Base-by-base conservation (phyloP, 2,888 invertebrate genomes). In the Idaea biselata region DNA sequence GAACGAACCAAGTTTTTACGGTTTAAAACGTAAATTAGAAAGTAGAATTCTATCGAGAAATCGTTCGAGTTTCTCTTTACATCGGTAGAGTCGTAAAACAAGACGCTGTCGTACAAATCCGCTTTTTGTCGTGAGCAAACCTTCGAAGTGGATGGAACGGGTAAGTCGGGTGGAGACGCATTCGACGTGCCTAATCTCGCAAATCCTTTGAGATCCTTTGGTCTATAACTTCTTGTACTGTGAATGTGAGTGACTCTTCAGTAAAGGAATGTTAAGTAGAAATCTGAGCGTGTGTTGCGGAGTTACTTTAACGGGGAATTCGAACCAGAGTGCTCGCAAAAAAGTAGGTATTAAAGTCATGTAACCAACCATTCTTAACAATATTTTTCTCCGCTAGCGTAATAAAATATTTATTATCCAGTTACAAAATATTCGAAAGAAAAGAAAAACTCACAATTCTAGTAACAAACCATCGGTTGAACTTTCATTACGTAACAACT, bases 171-270 rank as follows among this genome's bases (percentile, higher is more conserved):
- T 77, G 79, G 80, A 79, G 80, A 83, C 83, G 86, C 85, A 84
- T 83, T 81, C 77, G 80, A 84, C 83, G 85, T 86, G 84, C 80
- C 81, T 87, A 87, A 87, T 88, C 87, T 84, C 79, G 73, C 72
- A 81, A 87, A 86, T 86, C 86, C 83, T 74, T 74, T 74, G 69
- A 69, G 74, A 80, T 76, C 73, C 75, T 72, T 71, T 72, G 72
- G 71, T 72, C 69, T 70, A 71, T 70, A 72, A 71, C 73, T 70
- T 71, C 68, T 73, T 71, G 70, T 68, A 63, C 64, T 62, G 70
- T 68, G 65, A 66, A 68, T 70, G 67, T 69, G 70, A 68, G 68
- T 64, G 65, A 66, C 63, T 69, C 59, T 68, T 66, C 56, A 61
- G 44, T 54, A 18, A 58, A 63, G 60, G 62, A 68, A 71, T 68